These are phyloP conservation scores for Phrixothrix hirtus DNA, from an alignment of 2,888 invertebrate genomes.

Conservation along the genomic window DNA sequence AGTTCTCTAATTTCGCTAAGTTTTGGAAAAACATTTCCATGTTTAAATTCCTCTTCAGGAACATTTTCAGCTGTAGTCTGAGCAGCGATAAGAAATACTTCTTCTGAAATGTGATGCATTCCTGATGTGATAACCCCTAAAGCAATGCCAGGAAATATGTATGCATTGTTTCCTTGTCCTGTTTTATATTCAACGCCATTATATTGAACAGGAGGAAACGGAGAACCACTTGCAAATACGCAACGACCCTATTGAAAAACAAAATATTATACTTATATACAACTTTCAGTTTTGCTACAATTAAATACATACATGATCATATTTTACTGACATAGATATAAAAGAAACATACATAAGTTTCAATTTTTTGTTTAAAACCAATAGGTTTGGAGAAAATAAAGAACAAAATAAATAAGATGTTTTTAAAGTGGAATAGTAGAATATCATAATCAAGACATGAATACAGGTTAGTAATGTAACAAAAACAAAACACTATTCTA, in stretches of 20 bases:
- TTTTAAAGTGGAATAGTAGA: too few species aligned
- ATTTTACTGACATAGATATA: too few species aligned
- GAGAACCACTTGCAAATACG: conserved; percentile 95
- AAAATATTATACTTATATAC: neutral
- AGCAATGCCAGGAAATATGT: conserved; percentile 96
- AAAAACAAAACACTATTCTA: too few species aligned
- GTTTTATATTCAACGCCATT: conserved; percentile 82
- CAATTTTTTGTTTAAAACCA: too few species aligned
- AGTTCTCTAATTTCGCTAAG: conserved; percentile 81
- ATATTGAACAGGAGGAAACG: conserved; percentile 83
- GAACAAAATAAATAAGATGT: too few species aligned
- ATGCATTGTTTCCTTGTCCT: conserved; percentile 93
- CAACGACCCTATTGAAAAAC: conserved; percentile 74
- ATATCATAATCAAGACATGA: too few species aligned
- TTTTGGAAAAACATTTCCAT: conserved; percentile 93
- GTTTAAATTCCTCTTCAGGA: conserved; percentile 75
- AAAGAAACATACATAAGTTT: too few species aligned
- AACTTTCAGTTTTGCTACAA: conserved; percentile 2
- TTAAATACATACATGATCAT: conserved; percentile 1
- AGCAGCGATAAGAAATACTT: conserved; percentile 93
- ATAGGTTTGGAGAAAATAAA: too few species aligned
- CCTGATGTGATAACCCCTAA: conserved; percentile 91
- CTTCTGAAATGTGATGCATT: conserved; percentile 90
- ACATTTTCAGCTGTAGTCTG: conserved; percentile 84
- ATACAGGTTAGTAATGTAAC: too few species aligned